Conservation (phyloP, 2,888 invertebrate genomes). For the Acrobeloides nanus region DNA sequence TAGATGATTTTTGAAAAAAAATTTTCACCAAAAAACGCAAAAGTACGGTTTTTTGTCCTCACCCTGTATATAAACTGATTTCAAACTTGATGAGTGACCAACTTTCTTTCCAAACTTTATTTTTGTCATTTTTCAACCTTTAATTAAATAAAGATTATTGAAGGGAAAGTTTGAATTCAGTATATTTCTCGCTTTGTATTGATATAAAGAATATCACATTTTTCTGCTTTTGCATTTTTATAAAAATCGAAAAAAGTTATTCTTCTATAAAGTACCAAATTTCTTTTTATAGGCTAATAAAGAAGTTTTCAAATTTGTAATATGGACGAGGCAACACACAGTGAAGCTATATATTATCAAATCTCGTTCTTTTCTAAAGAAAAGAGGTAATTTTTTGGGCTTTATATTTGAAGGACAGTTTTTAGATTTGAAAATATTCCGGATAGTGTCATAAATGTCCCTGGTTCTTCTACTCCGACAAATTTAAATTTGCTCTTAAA, state of each 20-base stretch:
- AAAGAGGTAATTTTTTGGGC: conserved; percentile 3
- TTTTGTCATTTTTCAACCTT: not conserved
- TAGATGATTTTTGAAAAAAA: no score
- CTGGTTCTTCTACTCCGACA: conserved; percentile 13
- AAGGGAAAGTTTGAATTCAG: not conserved
- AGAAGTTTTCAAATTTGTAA: not conserved
- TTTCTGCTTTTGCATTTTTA: not conserved
- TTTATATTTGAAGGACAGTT: not conserved
- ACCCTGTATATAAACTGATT: no score
- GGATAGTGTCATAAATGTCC: conserved; percentile 18
- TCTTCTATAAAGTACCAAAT: not conserved
- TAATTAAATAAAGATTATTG: conserved; percentile 1
- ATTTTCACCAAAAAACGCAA: no score
- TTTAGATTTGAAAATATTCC: conserved; percentile 13
- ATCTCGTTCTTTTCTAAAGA: conserved; percentile 15
- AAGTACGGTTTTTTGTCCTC: no score
- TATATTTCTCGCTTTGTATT: no score
- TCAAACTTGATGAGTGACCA: no score
- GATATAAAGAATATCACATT: no score
- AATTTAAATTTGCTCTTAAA: conserved; percentile 46
- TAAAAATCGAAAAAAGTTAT: not conserved
- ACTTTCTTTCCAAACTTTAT: not conserved
- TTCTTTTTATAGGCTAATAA: not conserved
- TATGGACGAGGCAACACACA: conserved; percentile 10
- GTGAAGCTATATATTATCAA: conserved; percentile 10